Base-by-base conservation (phyloP, 2,888 invertebrate species). In the Linyphia triangularis region DNA sequence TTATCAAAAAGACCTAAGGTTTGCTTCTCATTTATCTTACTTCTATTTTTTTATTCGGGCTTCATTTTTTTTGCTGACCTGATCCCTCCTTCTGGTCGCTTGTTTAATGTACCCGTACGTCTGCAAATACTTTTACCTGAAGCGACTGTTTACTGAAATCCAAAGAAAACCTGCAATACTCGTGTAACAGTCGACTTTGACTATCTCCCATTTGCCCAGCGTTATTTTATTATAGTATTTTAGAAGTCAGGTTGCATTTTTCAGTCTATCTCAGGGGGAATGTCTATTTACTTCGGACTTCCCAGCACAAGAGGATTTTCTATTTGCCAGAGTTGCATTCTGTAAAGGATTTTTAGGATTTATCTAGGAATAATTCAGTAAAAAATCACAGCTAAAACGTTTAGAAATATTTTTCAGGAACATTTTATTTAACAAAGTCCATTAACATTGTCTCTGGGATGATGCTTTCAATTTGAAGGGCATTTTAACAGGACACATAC, bases 91-190 rank as follows among this genome's bases (percentile, higher is more conserved):
- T 43, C 43, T 43, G 43, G n/a, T n/a, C 43, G 37, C 63, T 65
- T 77, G 30, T 77, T 67, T 82, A 72, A 82, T 43, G 61, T 63
- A 69, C 59, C 61, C 51, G 40, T 26, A 43, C 57, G 72, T 61
- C 61, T 22, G 82, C 72, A 72, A 82, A 82, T 63, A 72, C 72
- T 82, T 72, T 82, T 72, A 72, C 40, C 59, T 30, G 16, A 73
- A 30, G 43, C 40, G 70, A 24, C 61, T 82, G 82, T 82, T 82
- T 82, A 82, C 82, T 19, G 40, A 82, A 72, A 40, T 40, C 30
- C 57, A 40, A 63, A 63, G 59, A 26, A 22, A 43, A 82, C 30
- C 30, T 51, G 51, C 13, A 57, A 59, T 7, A 22, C 51, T 43
- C 24, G 13, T 22, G 30, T 13, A 70, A 43, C 26, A 28, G 7